Conservation (phyloP, 2,113 vertebrate species). For the Sander lucioperca region DNA sequence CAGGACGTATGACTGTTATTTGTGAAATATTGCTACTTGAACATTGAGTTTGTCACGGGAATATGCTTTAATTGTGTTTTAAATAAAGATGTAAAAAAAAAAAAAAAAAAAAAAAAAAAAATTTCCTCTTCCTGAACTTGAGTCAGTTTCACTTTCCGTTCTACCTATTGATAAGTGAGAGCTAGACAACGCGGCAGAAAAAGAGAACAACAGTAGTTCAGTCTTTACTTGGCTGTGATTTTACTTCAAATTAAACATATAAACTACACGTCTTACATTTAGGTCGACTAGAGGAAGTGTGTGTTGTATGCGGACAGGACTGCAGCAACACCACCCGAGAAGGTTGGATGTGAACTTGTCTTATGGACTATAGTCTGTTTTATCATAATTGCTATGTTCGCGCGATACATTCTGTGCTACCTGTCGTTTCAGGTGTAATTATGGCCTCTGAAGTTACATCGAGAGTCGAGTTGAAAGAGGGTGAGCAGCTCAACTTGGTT, state of each 20-base stretch:
- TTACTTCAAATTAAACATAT: fast-evolving
- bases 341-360: background rate
- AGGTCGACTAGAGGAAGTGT: background rate
- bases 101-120: too few relatives aligned
- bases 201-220: too few relatives aligned
- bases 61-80: too few relatives aligned
- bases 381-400: background rate
- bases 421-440: conserved; percentile 31
- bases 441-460: conserved; percentile 56
- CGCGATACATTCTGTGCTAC: background rate
- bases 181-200: fast-evolving
- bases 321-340: background rate
- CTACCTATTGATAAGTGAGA: background rate
- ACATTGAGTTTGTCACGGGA: too few relatives aligned
- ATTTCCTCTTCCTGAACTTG: conserved; percentile 52
- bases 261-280: background rate
- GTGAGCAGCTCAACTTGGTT: conserved; percentile 52
- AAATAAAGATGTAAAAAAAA: too few relatives aligned
- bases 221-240: background rate
- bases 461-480: conserved; percentile 37
- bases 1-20: too few relatives aligned
- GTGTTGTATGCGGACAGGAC: conserved; percentile 4
- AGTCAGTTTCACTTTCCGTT: conserved; percentile 66
- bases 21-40: too few relatives aligned
- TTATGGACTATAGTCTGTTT: background rate